A percentile compares a stretch with the other conserved stretches of the same genome.
Conservation (phyloP, 2,888 invertebrate species). For the Yponomeuta plumbellus region DNA sequence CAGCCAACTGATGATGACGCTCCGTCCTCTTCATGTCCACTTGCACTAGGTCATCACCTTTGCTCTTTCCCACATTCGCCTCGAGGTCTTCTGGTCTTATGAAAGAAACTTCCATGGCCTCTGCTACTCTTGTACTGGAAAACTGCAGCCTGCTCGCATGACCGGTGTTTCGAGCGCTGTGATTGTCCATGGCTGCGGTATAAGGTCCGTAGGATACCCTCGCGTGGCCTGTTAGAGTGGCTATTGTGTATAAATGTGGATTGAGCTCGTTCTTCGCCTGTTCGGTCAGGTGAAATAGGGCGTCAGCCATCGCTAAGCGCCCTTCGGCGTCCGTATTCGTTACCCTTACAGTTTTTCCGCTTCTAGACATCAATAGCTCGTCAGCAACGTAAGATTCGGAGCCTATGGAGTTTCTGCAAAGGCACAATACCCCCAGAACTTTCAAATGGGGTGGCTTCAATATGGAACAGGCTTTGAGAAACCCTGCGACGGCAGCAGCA, state of each 20-base stretch:
- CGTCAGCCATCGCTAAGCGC: constrained; percentile 91
- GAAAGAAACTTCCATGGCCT: constrained; percentile 86
- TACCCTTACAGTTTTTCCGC: constrained; percentile 87
- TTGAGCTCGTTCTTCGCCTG: constrained; percentile 82
- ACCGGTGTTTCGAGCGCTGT: constrained; percentile 76
- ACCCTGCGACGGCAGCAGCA: constrained; percentile 91
- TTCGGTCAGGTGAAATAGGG: constrained; percentile 73
- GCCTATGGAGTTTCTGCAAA: constrained; percentile 92
- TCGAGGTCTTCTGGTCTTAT: constrained; percentile 82
- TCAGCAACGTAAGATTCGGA: constrained; percentile 89
- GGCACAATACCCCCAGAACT: constrained; percentile 85
- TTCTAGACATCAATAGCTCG: constrained; percentile 87
- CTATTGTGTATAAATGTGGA: constrained; percentile 90
- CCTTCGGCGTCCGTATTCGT: constrained; percentile 96
- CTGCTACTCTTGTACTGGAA: constrained; percentile 80
- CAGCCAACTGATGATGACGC: constrained; percentile 70
- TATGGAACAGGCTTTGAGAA: constrained; percentile 84
- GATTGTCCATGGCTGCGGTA: constrained; percentile 84
- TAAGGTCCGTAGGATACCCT: constrained; percentile 80
- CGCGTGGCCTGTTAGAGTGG: constrained; percentile 91
- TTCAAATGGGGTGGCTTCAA: constrained; percentile 83
- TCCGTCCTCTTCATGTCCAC: constrained; percentile 47
- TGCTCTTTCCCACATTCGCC: constrained; percentile 80
- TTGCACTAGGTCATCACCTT: constrained; percentile 86
- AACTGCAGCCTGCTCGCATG: constrained; percentile 80